phyloP scores from a whole-genome alignment of 2,888 invertebrate genomes.

The Nemotelus nigrinus region DNA sequence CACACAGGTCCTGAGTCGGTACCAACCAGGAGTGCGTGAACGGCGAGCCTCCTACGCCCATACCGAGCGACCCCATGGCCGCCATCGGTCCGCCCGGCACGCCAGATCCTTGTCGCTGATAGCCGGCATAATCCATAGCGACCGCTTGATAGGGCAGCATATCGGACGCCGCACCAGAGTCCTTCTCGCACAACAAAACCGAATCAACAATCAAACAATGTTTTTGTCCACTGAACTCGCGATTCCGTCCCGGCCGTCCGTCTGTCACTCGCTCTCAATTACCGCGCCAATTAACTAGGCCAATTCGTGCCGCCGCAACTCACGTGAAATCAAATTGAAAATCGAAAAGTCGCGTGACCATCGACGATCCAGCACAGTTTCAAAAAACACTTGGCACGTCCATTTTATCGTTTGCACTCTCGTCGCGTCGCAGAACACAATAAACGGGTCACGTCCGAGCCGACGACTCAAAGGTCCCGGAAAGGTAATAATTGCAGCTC shows the following conservation, averaged over 20 bases:
- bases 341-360: background rate
- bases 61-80: conserved; percentile 68
- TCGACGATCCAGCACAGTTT: conserved; percentile 18
- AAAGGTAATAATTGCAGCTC: conserved; percentile 7
- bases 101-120: conserved; percentile 69
- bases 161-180: conserved; percentile 29
- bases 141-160: conserved; percentile 91
- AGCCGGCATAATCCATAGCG: conserved; percentile 84
- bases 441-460: conserved; percentile 27
- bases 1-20: conserved; percentile 91
- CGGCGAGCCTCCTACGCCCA: conserved; percentile 68
- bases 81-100: conserved; percentile 63
- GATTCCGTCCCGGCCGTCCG: conserved; percentile 27
- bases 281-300: background rate
- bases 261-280: background rate
- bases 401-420: conserved; percentile 36
- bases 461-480: conserved; percentile 19
- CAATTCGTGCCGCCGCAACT: conserved; percentile 14
- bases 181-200: conserved; percentile 4
- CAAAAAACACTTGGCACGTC: conserved; percentile 36
- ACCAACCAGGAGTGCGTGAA: conserved; percentile 97
- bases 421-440: conserved; percentile 23
- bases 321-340: conserved; percentile 7
- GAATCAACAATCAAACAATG: conserved; percentile 2
- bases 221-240: conserved; percentile 45